These are phyloP conservation scores for Pristionchus entomophagus DNA, from an alignment of 2,888 invertebrate genomes.

Conservation along the genomic window DNA sequence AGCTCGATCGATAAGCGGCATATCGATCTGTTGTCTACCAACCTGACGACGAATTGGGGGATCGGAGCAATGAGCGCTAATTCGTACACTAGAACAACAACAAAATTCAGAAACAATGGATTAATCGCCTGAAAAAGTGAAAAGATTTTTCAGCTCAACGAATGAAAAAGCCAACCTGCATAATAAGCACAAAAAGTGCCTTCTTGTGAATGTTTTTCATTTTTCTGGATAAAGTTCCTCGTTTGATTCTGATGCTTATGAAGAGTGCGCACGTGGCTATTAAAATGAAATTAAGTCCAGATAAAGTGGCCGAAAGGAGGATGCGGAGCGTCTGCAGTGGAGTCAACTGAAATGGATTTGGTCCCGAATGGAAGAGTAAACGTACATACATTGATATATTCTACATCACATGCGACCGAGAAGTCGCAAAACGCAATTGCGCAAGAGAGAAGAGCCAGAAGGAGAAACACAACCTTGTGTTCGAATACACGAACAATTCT, in stretches of 20 bases:
- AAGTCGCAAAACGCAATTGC: not conserved
- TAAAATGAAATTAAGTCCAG: not conserved
- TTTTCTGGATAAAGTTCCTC: not conserved
- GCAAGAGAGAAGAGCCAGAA: not conserved
- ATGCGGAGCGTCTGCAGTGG: not conserved
- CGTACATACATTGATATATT: not conserved
- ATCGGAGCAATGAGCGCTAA: not conserved
- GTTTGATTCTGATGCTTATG: not conserved
- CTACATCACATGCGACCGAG: not conserved
- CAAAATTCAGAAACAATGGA: no score
- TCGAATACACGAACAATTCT: not conserved
- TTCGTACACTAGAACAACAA: not conserved
- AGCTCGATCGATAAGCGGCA: no score
- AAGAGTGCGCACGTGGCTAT: not conserved
- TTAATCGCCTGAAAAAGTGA: not conserved
- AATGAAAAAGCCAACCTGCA: not conserved
- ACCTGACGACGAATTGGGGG: not conserved
- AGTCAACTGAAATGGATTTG: not conserved
- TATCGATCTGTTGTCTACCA: no score
- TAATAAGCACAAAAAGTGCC: not conserved
- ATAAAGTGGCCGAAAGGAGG: not conserved
- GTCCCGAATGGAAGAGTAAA: not conserved
- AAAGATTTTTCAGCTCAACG: not conserved
- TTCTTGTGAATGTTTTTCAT: not conserved
- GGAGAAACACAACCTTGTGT: not conserved